phyloP scores from a whole-genome alignment of 2,888 invertebrate species.

The Eretmocerus hayati region DNA sequence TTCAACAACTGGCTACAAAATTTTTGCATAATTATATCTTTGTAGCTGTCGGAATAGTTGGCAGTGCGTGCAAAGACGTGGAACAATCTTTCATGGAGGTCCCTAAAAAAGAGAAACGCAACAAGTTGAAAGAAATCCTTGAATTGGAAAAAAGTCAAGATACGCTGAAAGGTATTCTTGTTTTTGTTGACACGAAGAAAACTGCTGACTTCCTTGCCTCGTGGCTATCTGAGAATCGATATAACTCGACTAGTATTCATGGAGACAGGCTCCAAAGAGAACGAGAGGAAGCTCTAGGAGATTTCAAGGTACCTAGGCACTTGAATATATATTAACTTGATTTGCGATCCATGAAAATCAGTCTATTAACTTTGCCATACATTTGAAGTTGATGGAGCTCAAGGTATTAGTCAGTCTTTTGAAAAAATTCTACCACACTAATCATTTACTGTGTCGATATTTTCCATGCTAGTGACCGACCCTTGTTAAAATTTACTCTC shows the following conservation, averaged over 20 bases:
- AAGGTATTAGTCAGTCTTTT: too few relatives aligned
- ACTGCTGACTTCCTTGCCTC: constrained; percentile 87
- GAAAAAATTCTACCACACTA: too few relatives aligned
- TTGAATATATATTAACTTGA: neutral
- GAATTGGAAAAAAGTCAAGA: constrained; percentile 50
- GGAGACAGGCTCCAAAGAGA: constrained; percentile 67
- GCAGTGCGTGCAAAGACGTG: constrained; percentile 88
- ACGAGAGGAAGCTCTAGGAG: constrained; percentile 65
- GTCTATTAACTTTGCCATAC: too few relatives aligned
- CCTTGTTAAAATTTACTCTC: too few relatives aligned
- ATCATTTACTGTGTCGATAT: too few relatives aligned
- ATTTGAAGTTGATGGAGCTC: too few relatives aligned
- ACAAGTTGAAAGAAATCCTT: constrained; percentile 65
- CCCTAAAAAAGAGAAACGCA: constrained; percentile 65
- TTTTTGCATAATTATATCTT: constrained; percentile 79
- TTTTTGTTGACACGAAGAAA: constrained; percentile 88
- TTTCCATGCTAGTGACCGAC: too few relatives aligned
- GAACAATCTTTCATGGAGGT: constrained; percentile 71
- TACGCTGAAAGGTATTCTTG: constrained; percentile 51
- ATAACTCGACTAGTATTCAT: constrained; percentile 66
- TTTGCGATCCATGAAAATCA: neutral
- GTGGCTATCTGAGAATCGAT: constrained; percentile 68
- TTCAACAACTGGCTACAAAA: constrained; percentile 72
- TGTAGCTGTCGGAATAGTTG: constrained; percentile 83
- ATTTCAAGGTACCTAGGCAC: constrained; percentile 64